Conservation (phyloP, 2,113 vertebrate species). For the Stomatorhinus ivindoensis region DNA sequence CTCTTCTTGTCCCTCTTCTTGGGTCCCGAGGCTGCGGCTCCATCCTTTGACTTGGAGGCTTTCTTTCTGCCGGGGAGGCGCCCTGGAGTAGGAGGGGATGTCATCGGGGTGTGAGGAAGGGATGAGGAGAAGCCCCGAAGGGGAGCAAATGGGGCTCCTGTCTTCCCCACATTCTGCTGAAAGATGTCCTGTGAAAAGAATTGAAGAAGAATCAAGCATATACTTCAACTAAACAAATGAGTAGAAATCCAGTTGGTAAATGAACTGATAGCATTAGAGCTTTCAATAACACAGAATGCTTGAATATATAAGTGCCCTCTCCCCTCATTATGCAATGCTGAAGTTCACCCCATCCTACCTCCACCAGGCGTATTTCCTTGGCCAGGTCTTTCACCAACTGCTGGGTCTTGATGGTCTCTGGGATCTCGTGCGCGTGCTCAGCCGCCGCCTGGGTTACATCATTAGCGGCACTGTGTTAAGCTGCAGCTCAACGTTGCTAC, state of each 20-base stretch:
- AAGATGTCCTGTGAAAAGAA: constrained; percentile 68
- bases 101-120: constrained; percentile 58
- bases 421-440: constrained; percentile 82
- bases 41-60: constrained; percentile 68
- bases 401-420: constrained; percentile 76
- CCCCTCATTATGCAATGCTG: not conserved
- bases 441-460: constrained; percentile 58
- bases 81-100: constrained; percentile 59
- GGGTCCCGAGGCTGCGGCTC: constrained; percentile 39
- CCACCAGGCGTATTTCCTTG: constrained; percentile 83
- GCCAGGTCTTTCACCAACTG: constrained; percentile 83
- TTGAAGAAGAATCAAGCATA: not conserved
- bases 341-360: constrained; percentile 55
- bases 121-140: constrained; percentile 55
- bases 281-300: not conserved
- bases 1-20: constrained; percentile 73
- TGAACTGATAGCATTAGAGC: not conserved
- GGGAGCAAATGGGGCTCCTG: constrained; percentile 64
- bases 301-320: not conserved
- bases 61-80: constrained; percentile 72
- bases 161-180: constrained; percentile 78
- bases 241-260: not conserved
- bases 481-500: not conserved
- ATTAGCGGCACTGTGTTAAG: not conserved
- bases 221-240: not conserved